phyloP scores from a whole-genome alignment of 2,888 invertebrate genomes.

The Rhagonycha lutea region DNA sequence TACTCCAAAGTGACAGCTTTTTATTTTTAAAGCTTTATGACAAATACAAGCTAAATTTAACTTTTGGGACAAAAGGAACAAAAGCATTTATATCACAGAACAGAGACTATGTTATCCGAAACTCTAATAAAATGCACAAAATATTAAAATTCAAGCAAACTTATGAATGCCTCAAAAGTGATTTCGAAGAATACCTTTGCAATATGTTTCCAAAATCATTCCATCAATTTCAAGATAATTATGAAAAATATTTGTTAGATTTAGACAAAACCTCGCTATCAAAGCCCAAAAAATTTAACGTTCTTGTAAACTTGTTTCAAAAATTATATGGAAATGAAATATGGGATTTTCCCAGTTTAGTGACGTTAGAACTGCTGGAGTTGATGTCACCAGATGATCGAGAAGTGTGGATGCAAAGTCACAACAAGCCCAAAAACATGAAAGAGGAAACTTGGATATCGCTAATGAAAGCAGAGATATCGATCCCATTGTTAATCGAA shows the following conservation, averaged over 20 bases:
- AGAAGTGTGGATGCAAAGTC: conserved; percentile 1
- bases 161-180: too few relatives aligned
- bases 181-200: too few relatives aligned
- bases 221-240: background rate
- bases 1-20: too few relatives aligned
- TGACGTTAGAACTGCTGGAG: background rate
- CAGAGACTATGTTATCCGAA: too few relatives aligned
- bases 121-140: too few relatives aligned
- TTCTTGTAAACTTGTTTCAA: background rate
- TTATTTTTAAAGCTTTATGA: too few relatives aligned
- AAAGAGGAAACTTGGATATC: too few relatives aligned
- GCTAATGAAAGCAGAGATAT: conserved; percentile 11
- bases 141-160: too few relatives aligned
- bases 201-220: too few relatives aligned
- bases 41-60: too few relatives aligned
- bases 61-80: too few relatives aligned
- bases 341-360: background rate
- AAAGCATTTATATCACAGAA: too few relatives aligned
- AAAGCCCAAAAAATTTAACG: background rate
- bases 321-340: conserved; percentile 9
- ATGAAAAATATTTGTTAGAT: background rate
- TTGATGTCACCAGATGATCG: conserved; percentile 12
- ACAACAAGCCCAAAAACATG: background rate
- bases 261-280: background rate
- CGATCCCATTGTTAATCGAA: conserved; percentile 14